Evolutionary conservation across 2,797 vertebrate species (phyloP), one percentile per base, ranked within the genome.

Genomic region (Epinephelus awoara): DNA sequence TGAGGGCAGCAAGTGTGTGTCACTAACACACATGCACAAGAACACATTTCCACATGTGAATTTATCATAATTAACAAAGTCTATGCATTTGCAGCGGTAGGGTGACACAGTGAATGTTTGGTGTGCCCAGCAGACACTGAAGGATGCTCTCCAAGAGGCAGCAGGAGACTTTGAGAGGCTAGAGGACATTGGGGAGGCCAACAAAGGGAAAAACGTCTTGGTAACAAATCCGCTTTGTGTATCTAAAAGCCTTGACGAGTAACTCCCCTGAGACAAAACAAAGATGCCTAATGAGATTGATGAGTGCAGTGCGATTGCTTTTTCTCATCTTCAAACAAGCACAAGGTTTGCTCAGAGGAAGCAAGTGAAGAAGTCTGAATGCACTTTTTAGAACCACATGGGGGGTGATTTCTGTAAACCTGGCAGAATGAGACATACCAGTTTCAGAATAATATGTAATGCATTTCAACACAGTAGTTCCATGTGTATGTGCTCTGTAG

Each of bases 261-360:
- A n/a, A 77, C 47, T 77, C 89, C 40, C n/a, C 23, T 0, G 40
- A 77, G 88, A 74, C 55, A 63, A 78, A 90, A 84, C 80, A 85
- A 57, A 85, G 74, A 68, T 18, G 52, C 40, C 51, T 79, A 80
- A 82, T 79, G 62, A 84, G 68, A 84, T 29, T 59, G 59, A 77
- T 76, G 64, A 80, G 34, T 23, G 46, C 49, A 38, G 38, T 49
- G 18, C 0, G 4, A 57, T 51, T 64, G 14, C 21, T 54, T 72
- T 68, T 59, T 42, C 11, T 61, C 17, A 67, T 85, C 59, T 71
- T 86, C 34, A 84, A 67, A 86, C 67, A 76, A 57, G 34, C 64
- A 34, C 44, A 63, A 38, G 23, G 34, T 82, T 75, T 69, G 47
- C 6, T 67, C 23, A 72, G 58, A 79, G 38, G 46, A 29, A 65